Evolutionary conservation across 2,113 vertebrate species (phyloP), one percentile per base, ranked within the genome.

Genomic region (Suricata suricatta): DNA sequence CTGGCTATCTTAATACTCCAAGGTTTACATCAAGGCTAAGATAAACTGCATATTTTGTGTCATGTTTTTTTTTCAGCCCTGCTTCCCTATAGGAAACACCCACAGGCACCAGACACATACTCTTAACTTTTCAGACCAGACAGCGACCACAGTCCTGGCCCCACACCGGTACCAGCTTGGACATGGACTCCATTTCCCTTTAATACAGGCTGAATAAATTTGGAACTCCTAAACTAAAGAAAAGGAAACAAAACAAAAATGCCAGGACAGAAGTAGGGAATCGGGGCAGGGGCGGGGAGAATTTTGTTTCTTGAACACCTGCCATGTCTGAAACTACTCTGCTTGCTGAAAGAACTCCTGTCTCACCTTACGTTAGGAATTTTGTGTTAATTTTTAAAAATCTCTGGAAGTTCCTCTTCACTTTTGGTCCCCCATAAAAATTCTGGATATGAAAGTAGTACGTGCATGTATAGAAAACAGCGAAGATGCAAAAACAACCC

Each of bases 1-100:
- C 41, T 66, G 25, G 41, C 52, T 27, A 0, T 90, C 54, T 96
- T 74, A 50, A 33, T 88, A 60, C 80, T 76, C 86, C 10, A 23
- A 27, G 50, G 60, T 88, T 92, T 77, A 85, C 31, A 17, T 52
- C 33, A 89, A 77, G 41, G 41, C 76, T 76, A 35, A 88, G 38
- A 21, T 13, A 87, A 57, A 66, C 21, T 38, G 57, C n/a, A 12
- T 52, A 33, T 79, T n/a, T 79, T 79, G 74, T 7, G 0, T 52
- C 7, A 3, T 74, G 23, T 13, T 41, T 41, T 25, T 41, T 25
- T 68, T 38, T 35, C 12, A 86, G 29, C 50, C 8, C 47, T 47
- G 52, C 41, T 47, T 66, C 84, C 52, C 52, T 33, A 16, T 7
- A 25, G 83, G 83, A 82, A 89, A 74, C 74, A 15, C 13, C 81